Conservation (phyloP, 1,140 invertebrate species). For the Bicyclus anynana region DNA sequence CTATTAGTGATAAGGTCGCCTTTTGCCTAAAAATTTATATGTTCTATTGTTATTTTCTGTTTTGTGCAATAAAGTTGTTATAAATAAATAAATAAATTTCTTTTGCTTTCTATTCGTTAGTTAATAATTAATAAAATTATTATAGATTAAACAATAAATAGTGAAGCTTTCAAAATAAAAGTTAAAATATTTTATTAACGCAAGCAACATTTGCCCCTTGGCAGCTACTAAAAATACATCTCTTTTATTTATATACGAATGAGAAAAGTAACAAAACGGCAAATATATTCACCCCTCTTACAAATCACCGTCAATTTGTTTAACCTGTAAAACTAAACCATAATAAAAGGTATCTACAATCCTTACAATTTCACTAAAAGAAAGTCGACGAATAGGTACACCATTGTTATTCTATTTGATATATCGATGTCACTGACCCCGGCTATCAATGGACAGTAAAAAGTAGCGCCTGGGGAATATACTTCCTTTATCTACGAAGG, state of each 20-base stretch:
- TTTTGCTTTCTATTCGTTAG: no score
- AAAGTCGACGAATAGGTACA: not conserved
- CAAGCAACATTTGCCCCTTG: no score
- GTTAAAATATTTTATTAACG: no score
- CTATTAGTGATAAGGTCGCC: no score
- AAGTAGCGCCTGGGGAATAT: constrained; percentile 17
- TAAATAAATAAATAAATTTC: no score
- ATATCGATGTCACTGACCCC: constrained; percentile 14
- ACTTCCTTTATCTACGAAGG: constrained; percentile 23
- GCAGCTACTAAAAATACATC: not conserved
- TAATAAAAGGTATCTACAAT: not conserved
- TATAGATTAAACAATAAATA: no score
- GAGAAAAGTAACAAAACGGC: not conserved
- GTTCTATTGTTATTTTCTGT: no score
- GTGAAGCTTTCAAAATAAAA: no score
- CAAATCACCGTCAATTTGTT: not conserved
- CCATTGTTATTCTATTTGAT: constrained; percentile 18
- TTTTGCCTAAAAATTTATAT: no score
- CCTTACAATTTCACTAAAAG: not conserved
- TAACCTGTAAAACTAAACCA: not conserved
- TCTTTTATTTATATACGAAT: not conserved
- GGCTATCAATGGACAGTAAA: constrained; percentile 22
- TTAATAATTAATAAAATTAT: no score
- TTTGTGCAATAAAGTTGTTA: no score
- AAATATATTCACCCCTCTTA: not conserved